Evolutionary conservation across 2,113 vertebrate genomes (phyloP).

Genomic region (Caracal caracal): DNA sequence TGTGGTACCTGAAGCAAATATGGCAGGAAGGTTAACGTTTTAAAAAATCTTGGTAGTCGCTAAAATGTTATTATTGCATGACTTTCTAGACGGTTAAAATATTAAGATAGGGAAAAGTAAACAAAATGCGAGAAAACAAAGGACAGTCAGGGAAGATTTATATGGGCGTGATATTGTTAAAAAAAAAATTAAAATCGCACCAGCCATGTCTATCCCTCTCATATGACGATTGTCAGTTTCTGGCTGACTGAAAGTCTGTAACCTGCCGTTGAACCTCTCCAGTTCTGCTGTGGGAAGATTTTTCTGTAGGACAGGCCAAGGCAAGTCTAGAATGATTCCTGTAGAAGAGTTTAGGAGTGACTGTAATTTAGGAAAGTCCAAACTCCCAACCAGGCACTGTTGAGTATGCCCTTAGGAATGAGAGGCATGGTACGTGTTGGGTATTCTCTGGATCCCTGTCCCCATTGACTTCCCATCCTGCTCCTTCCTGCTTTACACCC

Average conservation of each 20-base stretch:
- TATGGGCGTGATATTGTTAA: neutral
- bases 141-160: neutral
- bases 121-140: neutral
- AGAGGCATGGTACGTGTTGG: fast-evolving
- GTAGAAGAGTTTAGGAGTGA: constrained; percentile 74
- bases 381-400: neutral
- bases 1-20: neutral
- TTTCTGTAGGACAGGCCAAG: constrained; percentile 82
- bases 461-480: neutral
- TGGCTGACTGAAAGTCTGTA: constrained; percentile 81
- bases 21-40: neutral
- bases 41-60: neutral
- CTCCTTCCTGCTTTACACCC: too few species aligned
- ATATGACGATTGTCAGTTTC: constrained; percentile 75
- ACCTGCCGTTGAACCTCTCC: constrained; percentile 83
- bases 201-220: constrained; percentile 15
- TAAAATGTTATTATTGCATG: neutral
- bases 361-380: constrained; percentile 80
- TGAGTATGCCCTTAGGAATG: neutral
- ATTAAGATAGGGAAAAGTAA: neutral
- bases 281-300: constrained; percentile 83
- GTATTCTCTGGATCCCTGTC: neutral
- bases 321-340: constrained; percentile 80
- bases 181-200: neutral
- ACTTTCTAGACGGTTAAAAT: neutral